These are phyloP conservation scores for Cephalotes varians DNA, from an alignment of 2,888 invertebrate genomes.

Conservation along the genomic window DNA sequence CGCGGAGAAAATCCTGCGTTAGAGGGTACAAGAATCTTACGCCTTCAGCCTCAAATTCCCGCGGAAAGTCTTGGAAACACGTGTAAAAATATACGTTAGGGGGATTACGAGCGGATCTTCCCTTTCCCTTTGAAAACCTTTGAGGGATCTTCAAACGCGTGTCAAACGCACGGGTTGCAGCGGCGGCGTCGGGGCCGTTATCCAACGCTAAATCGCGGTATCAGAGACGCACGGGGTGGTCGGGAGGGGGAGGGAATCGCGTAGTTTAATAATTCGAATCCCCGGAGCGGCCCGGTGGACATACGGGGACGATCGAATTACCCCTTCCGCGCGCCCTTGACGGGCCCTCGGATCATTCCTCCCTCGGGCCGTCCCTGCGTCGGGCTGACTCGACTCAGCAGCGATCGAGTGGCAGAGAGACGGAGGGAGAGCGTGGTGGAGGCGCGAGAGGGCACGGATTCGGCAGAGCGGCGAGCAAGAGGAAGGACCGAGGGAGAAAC, in stretches of 20 bases:
- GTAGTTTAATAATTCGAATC: conserved; percentile 65
- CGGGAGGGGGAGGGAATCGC: conserved; percentile 33
- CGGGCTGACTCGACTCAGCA: conserved; percentile 59
- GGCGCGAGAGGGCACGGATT: conserved; percentile 45
- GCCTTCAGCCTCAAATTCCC: not conserved
- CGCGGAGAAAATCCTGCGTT: not conserved
- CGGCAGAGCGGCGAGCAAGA: conserved; percentile 55
- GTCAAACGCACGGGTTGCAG: conserved; percentile 41
- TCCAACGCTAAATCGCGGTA: conserved; percentile 55
- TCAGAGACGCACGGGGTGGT: conserved; percentile 29
- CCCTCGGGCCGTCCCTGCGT: conserved; percentile 66
- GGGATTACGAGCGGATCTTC: not conserved
- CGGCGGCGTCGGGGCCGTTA: conserved; percentile 33
- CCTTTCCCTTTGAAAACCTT: not conserved
- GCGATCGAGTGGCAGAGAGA: conserved; percentile 57
- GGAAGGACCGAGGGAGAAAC: conserved; percentile 53
- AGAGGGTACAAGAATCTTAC: not conserved
- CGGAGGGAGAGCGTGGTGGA: conserved; percentile 40
- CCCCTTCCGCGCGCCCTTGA: conserved; percentile 52
- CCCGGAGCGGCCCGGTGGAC: conserved; percentile 54
- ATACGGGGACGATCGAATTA: conserved; percentile 63
- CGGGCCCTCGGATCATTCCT: conserved; percentile 54
- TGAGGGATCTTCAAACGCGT: conserved; percentile 31
- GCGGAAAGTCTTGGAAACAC: not conserved
- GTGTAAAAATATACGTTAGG: conserved; percentile 22